Evolutionary conservation across 2,113 vertebrate species (phyloP).

Genomic region (Mesitornis unicolor): DNA sequence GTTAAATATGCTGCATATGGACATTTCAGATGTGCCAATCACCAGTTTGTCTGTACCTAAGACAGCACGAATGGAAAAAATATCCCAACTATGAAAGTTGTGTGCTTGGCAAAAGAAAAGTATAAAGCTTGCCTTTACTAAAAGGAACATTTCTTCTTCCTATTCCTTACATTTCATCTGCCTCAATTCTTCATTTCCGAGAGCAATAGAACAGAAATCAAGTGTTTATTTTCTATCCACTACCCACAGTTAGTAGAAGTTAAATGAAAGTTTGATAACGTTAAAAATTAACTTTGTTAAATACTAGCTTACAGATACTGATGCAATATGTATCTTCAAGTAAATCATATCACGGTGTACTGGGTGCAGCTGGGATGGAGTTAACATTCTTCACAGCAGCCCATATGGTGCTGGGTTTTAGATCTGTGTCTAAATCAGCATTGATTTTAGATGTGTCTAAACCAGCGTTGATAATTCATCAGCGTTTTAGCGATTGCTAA

Average conservation of each 20-base stretch:
- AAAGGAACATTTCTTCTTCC: background rate
- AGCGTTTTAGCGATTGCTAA: background rate
- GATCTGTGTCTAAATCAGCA: accelerated
- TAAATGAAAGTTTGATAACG: background rate
- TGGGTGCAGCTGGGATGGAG: background rate
- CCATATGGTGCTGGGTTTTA: background rate
- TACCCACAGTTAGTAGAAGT: background rate
- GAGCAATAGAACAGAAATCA: background rate
- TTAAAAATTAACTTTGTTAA: background rate
- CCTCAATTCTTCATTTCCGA: background rate
- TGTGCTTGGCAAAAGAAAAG: background rate
- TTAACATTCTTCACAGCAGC: background rate
- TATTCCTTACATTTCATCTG: background rate
- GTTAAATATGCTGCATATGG: background rate
- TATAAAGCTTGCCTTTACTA: background rate
- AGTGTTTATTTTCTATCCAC: background rate
- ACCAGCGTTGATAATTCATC: accelerated
- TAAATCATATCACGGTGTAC: accelerated
- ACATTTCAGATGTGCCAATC: background rate
- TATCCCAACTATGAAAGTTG: background rate
- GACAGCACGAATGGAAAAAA: background rate
- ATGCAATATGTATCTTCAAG: background rate
- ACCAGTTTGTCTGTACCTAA: background rate
- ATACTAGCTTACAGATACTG: background rate
- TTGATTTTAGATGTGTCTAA: background rate